Base-by-base conservation (phyloP, 1,140 invertebrate species). In the Polyergus mexicanus region DNA sequence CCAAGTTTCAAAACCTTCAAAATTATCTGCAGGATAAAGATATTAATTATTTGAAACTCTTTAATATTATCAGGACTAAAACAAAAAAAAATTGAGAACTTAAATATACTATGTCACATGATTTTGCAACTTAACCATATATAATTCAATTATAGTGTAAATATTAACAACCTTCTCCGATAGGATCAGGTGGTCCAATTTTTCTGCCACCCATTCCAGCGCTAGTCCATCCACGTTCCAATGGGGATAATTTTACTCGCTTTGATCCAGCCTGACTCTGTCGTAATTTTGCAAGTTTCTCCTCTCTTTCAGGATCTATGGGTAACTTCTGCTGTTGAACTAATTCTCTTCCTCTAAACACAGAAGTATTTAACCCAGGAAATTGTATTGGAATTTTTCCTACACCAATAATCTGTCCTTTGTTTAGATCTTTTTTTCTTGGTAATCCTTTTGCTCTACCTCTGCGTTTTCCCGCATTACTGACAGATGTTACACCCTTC, bases 401-500 rank as follows among this genome's bases (percentile, higher is more conserved):
- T 16, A 97, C 93, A 66, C 99, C 99, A 92, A 99, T 97, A 1
- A 97, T 91, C 95, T 99, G 98, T 0, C 99, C 99, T 90, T 95
- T 96, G 93, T 99, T 99, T 41, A 99, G 96, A 96, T 99, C 97
- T 93, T 97, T 98, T 92, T 96, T 97, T 85, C 96, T 97, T 13
- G 97, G 97, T 38, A 96, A 94, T 74, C 97, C 97, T 95, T 97
- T 98, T n/a, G 97, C 98, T 96, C 99, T 97, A 83, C 99, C 99
- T 95, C 99, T 97, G 93, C 98, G 99, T 91, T 96, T 97, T 85
- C 99, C 99, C 88, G 98, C 98, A 97, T 99, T 99, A 96, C 99
- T 99, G 1, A 99, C 98, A 91, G 97, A 97, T 4, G 97, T 98
- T 1, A 99, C 97, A 58, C 98, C 98, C 94, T 99, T 98, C 99